phyloP scores from a whole-genome alignment of 2,113 vertebrate genomes.

The Aythya baeri region DNA sequence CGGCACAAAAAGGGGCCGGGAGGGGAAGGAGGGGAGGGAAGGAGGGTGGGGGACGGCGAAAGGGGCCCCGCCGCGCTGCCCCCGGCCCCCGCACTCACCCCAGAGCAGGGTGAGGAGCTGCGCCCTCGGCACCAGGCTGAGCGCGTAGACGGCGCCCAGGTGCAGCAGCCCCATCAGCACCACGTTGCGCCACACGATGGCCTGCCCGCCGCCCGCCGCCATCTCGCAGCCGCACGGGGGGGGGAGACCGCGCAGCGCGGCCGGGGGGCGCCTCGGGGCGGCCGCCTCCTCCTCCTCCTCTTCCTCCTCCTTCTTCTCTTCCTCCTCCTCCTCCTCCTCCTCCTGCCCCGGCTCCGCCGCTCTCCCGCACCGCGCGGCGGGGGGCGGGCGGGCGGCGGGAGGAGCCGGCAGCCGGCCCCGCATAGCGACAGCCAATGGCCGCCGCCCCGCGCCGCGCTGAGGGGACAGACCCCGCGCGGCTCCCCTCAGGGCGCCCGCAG shows the following conservation, averaged over 20 bases:
- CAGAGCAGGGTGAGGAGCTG: constrained; percentile 79
- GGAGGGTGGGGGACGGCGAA: too few species aligned
- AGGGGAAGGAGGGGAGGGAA: too few species aligned
- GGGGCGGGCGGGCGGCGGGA: background rate
- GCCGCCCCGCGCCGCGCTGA: background rate
- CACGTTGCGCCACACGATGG: constrained; percentile 81
- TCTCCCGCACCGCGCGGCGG: background rate
- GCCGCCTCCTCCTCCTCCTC: background rate
- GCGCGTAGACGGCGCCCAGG: constrained; percentile 74
- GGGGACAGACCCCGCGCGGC: too few species aligned
- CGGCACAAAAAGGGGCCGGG: background rate
- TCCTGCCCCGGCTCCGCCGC: background rate
- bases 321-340: background rate
- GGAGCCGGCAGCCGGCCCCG: constrained; percentile 27
- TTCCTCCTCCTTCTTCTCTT: background rate
- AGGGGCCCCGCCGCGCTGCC: too few species aligned
- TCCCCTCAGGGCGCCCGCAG: too few species aligned
- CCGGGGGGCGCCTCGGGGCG: background rate
- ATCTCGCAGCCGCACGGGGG: background rate
- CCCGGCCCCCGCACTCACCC: constrained; percentile 32
- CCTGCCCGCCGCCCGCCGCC: background rate
- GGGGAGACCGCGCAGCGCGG: too few species aligned
- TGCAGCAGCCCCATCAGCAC: constrained; percentile 80
- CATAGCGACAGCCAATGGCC: constrained; percentile 68
- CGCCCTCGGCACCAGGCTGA: constrained; percentile 76